phyloP scores from a whole-genome alignment of 2,888 invertebrate genomes.

The Acholoe squamosa region DNA sequence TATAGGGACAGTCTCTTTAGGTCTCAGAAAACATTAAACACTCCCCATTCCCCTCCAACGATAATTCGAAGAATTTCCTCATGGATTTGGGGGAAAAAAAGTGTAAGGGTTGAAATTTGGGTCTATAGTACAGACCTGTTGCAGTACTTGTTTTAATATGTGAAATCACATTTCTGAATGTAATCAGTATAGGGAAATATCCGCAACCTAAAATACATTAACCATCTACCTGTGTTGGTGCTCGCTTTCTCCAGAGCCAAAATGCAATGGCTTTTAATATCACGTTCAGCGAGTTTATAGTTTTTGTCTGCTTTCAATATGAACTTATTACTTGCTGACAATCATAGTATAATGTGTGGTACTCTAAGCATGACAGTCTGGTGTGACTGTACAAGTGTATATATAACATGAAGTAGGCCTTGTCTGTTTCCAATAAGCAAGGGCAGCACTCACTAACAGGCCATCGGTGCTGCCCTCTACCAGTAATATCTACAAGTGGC shows the following conservation, averaged over 20 bases:
- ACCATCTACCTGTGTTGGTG: background rate
- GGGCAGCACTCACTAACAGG: conserved; percentile 36
- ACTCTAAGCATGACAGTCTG: background rate
- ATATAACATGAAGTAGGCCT: background rate
- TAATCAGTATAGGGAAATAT: background rate
- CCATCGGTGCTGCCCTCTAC: conserved; percentile 38
- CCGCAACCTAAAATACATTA: conserved; percentile 24
- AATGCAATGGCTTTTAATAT: conserved; percentile 17
- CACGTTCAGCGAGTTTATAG: conserved; percentile 35
- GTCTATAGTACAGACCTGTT: no score
- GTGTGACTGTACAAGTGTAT: background rate
- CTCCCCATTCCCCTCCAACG: no score
- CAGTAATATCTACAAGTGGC: conserved; percentile 23
- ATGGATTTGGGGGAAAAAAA: no score
- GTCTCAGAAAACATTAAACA: no score
- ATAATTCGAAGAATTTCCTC: no score
- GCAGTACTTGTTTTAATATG: no score
- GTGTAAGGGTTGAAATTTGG: no score
- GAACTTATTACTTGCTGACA: background rate
- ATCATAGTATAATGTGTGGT: background rate
- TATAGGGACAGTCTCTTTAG: no score
- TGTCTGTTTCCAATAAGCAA: background rate
- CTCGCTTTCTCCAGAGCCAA: conserved; percentile 29
- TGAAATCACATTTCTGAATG: no score
- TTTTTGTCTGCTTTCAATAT: background rate